Conservation (phyloP, 2,888 invertebrate species). For the Macaria liturata region DNA sequence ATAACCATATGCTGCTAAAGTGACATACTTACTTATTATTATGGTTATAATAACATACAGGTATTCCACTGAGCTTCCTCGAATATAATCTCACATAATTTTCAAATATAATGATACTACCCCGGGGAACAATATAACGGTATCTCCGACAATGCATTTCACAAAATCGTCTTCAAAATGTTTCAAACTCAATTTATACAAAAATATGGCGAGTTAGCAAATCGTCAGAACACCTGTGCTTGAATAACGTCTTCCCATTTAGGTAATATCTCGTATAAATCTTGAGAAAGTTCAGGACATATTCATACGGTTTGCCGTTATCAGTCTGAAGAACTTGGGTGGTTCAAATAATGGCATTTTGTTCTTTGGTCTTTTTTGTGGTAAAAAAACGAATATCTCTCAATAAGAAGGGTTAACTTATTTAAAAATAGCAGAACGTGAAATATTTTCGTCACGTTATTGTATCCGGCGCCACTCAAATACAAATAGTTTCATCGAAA, state of each 20-base stretch:
- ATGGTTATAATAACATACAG: no score
- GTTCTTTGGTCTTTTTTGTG: no score
- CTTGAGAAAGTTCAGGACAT: conserved; percentile 65
- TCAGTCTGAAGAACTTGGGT: conserved; percentile 38
- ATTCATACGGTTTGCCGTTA: conserved; percentile 62
- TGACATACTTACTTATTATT: no score
- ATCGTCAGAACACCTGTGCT: conserved; percentile 79
- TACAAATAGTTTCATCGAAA: not conserved
- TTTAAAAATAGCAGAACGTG: no score
- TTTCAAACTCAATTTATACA: conserved; percentile 69
- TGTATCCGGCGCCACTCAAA: not conserved
- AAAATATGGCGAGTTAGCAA: conserved; percentile 80
- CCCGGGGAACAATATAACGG: not conserved
- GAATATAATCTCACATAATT: not conserved
- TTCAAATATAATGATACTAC: conserved; percentile 1
- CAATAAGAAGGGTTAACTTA: no score
- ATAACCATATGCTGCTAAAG: no score
- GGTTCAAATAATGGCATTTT: not conserved
- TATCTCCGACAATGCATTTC: conserved; percentile 26
- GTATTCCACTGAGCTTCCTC: no score
- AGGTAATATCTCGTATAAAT: conserved; percentile 77
- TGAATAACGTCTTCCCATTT: conserved; percentile 77
- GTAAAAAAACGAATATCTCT: no score
- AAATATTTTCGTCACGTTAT: not conserved
- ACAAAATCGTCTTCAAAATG: conserved; percentile 39